phyloP scores from a whole-genome alignment of 2,113 vertebrate species.

The Percina caprodes region DNA sequence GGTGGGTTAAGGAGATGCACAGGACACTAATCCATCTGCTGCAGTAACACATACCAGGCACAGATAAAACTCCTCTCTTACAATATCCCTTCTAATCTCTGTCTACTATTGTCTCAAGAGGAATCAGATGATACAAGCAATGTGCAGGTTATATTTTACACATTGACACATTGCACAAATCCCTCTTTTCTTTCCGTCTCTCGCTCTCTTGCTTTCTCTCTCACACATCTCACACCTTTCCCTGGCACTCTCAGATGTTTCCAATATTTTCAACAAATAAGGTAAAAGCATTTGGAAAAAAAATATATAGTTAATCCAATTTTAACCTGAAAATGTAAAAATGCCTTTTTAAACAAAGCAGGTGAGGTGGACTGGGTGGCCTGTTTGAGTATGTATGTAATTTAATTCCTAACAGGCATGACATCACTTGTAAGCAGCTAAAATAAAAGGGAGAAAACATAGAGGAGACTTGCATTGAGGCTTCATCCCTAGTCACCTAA shows the following conservation, averaged over 20 bases:
- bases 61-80: constrained; percentile 53
- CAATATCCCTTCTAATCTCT: constrained; percentile 57
- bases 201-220: background rate
- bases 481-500: constrained; percentile 73
- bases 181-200: constrained; percentile 5
- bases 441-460: constrained; percentile 75
- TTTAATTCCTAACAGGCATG: constrained; percentile 78
- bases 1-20: constrained; percentile 45
- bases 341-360: constrained; percentile 59
- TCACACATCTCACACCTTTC: background rate
- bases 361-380: constrained; percentile 61
- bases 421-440: constrained; percentile 78
- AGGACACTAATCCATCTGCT: constrained; percentile 52
- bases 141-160: constrained; percentile 52
- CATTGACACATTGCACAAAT: constrained; percentile 40
- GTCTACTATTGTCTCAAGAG: constrained; percentile 29
- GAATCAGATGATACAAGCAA: constrained; percentile 49
- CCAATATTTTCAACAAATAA: constrained; percentile 51
- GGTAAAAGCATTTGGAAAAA: constrained; percentile 41
- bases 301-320: constrained; percentile 54
- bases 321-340: constrained; percentile 69
- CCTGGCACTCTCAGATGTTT: constrained; percentile 4
- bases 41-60: constrained; percentile 34
- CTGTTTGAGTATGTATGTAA: constrained; percentile 62
- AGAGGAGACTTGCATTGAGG: constrained; percentile 73